Conservation (phyloP, 1,140 invertebrate species). For the Lamellibrachia luymesi region DNA sequence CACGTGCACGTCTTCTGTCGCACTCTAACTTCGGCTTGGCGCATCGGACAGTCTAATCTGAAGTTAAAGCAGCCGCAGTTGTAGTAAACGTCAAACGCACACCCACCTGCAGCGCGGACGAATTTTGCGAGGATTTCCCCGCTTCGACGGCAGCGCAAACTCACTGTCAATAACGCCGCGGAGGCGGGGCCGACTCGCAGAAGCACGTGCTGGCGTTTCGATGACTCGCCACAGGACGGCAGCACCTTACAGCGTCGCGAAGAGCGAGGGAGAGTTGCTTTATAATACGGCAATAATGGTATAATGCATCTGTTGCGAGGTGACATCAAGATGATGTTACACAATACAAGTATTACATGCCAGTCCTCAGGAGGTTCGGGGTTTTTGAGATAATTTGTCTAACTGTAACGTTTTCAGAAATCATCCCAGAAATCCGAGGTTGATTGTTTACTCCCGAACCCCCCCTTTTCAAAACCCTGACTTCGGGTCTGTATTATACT, state of each 20-base stretch:
- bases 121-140: background rate
- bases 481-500: no score
- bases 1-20: background rate
- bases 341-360: no score
- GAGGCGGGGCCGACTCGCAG: background rate
- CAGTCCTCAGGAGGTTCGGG: no score
- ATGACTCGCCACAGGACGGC: background rate
- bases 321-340: no score
- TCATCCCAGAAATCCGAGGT: no score
- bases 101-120: background rate
- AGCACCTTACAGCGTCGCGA: background rate
- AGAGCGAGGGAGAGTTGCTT: background rate
- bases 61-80: background rate
- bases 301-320: no score
- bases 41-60: background rate
- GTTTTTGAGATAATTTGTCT: no score
- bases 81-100: background rate
- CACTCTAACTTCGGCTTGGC: background rate
- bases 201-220: background rate
- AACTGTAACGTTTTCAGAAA: no score
- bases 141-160: background rate
- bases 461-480: no score
- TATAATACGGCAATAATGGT: no score
- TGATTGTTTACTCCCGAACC: no score
- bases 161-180: background rate